phyloP scores from a whole-genome alignment of 2,888 invertebrate genomes.

The Agrotis exclamationis region DNA sequence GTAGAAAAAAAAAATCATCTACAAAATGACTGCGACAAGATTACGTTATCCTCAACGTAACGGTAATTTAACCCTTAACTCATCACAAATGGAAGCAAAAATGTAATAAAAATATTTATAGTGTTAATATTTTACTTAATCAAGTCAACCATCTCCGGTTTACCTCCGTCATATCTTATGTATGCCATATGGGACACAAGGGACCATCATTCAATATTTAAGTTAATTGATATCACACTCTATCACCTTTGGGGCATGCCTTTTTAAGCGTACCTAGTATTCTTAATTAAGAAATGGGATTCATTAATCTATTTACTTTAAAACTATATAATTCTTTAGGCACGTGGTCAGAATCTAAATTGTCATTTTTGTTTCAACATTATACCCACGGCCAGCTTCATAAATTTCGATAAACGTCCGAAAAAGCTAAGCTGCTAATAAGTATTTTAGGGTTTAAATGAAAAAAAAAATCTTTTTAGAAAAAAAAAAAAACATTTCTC shows the following conservation, averaged over 20 bases:
- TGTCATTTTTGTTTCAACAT: too few species aligned
- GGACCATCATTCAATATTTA: conserved; percentile 50
- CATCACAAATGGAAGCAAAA: neutral
- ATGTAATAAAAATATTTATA: conserved; percentile 27
- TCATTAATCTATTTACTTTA: neutral
- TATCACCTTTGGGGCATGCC: conserved; percentile 7
- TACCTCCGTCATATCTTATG: neutral
- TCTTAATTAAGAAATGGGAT: neutral
- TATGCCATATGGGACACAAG: conserved; percentile 32
- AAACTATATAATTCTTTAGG: neutral
- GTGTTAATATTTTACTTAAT: conserved; percentile 22
- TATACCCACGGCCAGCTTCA: too few species aligned
- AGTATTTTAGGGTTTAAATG: too few species aligned
- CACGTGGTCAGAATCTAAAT: neutral
- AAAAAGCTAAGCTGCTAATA: too few species aligned
- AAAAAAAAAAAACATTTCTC: too few species aligned
- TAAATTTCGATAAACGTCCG: too few species aligned
- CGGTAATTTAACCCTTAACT: neutral
- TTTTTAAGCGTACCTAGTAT: neutral
- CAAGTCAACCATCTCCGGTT: conserved; percentile 15
- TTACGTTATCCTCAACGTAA: too few species aligned
- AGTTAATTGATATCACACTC: conserved; percentile 26
- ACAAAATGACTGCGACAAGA: too few species aligned
- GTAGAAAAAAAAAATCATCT: too few species aligned
- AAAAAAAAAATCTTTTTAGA: too few species aligned